Conservation (phyloP, 1,140 invertebrate species). For the Spodoptera frugiperda region DNA sequence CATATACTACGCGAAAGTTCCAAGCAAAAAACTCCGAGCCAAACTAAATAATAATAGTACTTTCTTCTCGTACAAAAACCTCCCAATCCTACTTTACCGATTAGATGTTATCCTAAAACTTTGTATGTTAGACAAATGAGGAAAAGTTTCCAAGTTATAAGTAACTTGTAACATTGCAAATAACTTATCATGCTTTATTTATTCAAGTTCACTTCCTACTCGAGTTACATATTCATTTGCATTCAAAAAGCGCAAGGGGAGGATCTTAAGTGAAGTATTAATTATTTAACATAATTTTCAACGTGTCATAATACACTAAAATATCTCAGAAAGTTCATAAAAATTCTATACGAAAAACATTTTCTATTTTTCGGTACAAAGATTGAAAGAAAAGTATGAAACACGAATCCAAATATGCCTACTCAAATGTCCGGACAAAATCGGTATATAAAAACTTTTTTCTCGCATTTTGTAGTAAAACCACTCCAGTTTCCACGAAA, state of each 20-base stretch:
- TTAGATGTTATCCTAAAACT: slow-evolving; percentile 45
- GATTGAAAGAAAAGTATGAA: no score
- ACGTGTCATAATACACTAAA: background rate
- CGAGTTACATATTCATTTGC: slow-evolving; percentile 26
- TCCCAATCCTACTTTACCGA: slow-evolving; percentile 35
- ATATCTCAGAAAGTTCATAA: no score
- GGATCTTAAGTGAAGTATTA: slow-evolving; percentile 5
- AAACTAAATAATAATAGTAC: slow-evolving; percentile 30
- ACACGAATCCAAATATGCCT: no score
- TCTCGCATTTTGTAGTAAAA: background rate
- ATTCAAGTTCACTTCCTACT: slow-evolving; percentile 8
- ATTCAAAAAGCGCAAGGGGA: slow-evolving; percentile 17
- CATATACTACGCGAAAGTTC: background rate
- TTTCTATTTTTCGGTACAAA: no score
- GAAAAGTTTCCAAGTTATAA: slow-evolving; percentile 11
- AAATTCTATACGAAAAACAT: no score
- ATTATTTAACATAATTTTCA: slow-evolving; percentile 11
- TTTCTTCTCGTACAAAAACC: slow-evolving; percentile 18
- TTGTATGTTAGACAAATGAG: slow-evolving; percentile 40
- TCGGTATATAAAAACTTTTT: background rate
- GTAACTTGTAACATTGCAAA: slow-evolving; percentile 9
- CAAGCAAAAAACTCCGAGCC: slow-evolving; percentile 7
- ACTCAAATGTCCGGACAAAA: no score
- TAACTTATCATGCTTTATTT: slow-evolving; percentile 24
- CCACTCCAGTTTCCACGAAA: background rate